phyloP scores from a whole-genome alignment of 35 echinoderm and acorn worm species.

The Strongylocentrotus purpuratus region DNA sequence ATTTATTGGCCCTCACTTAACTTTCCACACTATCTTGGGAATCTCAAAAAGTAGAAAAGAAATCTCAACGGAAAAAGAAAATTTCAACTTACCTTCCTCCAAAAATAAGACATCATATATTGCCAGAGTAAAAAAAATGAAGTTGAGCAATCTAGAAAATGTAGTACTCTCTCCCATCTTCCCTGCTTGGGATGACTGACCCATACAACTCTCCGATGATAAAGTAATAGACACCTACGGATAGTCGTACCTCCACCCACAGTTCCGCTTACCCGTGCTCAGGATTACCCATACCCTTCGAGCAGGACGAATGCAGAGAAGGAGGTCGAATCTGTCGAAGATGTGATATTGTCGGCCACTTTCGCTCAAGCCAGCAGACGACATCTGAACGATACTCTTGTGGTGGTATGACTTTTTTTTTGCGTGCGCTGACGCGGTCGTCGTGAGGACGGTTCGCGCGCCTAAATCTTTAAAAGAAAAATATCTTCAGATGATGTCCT shows the following conservation, averaged over 20 bases:
- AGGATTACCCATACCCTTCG: background rate
- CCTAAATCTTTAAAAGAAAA: too few species aligned
- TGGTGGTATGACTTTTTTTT: background rate
- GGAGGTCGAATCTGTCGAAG: background rate
- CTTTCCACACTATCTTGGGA: too few species aligned
- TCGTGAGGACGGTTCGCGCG: background rate
- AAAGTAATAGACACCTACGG: background rate
- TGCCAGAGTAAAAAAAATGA: background rate
- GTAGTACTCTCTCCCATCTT: background rate
- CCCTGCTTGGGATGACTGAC: background rate
- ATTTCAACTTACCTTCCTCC: too few species aligned
- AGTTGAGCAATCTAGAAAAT: background rate
- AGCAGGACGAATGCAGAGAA: background rate
- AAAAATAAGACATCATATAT: background rate
- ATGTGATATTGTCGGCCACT: background rate
- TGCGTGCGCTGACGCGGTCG: background rate
- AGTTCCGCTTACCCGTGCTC: background rate
- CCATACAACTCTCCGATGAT: background rate
- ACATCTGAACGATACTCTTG: background rate
- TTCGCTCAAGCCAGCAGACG: too few species aligned
- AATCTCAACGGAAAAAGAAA: too few species aligned
- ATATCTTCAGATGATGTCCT: too few species aligned
- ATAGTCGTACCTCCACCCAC: background rate
- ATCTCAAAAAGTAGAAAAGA: too few species aligned
- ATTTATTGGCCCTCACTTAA: too few species aligned